Evolutionary conservation across 1,140 invertebrate genomes (phyloP), one percentile per base, ranked within the genome.

Genomic region (Drosophila murphyi): DNA sequence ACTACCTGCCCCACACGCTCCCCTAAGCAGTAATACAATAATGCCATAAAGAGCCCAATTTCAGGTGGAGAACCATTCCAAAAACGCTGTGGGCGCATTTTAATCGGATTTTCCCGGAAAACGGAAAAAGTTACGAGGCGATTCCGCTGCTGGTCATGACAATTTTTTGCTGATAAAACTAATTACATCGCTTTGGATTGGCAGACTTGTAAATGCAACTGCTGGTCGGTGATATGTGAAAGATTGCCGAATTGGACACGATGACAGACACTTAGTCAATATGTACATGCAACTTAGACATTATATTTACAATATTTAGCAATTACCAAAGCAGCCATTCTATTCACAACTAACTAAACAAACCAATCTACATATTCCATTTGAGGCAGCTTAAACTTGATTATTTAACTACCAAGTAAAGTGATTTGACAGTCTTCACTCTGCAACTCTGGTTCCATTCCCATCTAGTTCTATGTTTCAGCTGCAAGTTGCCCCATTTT

Each of bases 41-140:
- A 88, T 83, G 85, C 83, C 69, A 80, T 83, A 80, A 87, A 83
- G 69, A 74, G 83, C 61, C 73, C 80, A 76, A 88, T 89, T 88
- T 51, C 69, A 83, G 76, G 65, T 83, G 55, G 28, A 55, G 45
- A 37, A 8, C 41, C 28, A 57, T 70, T 60, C 39, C 48, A 3
- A 55, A 20, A 20, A 20, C 20, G 39, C 51, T 63, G 34, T 72
- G 45, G 62, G 28, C 62, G 61, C 56, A 51, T 55, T 72, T 45
- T 65, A 45, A 52, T 43, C 48, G 61, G 48, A 45, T 52, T 54
- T 34, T 28, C 28, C 10, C 10, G 6, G 39, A 20, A 20, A 20
- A 20, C 20, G 34, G 20, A 4, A 37, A 48, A 51, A 51, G 4
- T 12, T 10, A 45, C 39, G 50, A 8, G 5, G 37, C 47, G 52